These are phyloP conservation scores for Zeuzera pyrina DNA, from an alignment of 2,888 invertebrate species.

Conservation along the genomic window DNA sequence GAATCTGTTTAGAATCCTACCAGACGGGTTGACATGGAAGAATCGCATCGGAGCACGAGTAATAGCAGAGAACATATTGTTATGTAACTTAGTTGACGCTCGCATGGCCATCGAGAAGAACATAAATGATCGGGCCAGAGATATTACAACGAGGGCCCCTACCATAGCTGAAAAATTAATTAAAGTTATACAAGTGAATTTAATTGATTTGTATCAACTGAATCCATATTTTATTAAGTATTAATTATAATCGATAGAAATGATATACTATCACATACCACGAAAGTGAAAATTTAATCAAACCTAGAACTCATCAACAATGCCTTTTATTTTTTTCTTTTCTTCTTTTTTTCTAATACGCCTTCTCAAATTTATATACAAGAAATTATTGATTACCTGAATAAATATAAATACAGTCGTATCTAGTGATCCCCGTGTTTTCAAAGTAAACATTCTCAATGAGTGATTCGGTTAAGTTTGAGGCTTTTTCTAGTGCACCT, in stretches of 20 bases:
- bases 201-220: too few relatives aligned
- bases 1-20: slow-evolving; percentile 88
- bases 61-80: slow-evolving; percentile 87
- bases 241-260: too few relatives aligned
- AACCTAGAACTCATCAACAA: too few relatives aligned
- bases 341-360: too few relatives aligned
- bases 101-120: slow-evolving; percentile 79
- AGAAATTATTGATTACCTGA: slow-evolving; percentile 45
- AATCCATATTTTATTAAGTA: too few relatives aligned
- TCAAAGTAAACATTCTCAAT: slow-evolving; percentile 29
- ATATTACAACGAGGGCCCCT: slow-evolving; percentile 57
- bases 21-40: slow-evolving; percentile 90
- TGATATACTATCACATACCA: too few relatives aligned
- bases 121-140: slow-evolving; percentile 66
- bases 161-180: slow-evolving; percentile 59
- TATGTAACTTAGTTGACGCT: slow-evolving; percentile 85
- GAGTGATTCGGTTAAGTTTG: slow-evolving; percentile 24
- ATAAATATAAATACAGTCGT: slow-evolving; percentile 64
- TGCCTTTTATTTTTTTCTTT: too few relatives aligned
- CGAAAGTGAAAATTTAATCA: too few relatives aligned
- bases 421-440: slow-evolving; percentile 33
- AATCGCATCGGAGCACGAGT: slow-evolving; percentile 88
- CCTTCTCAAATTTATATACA: too few relatives aligned
- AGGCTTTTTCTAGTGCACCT: slow-evolving; percentile 11
- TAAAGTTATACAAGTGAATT: too few relatives aligned